Base-by-base conservation (phyloP, 1,140 invertebrate genomes). In the Lepidurus couesii region DNA sequence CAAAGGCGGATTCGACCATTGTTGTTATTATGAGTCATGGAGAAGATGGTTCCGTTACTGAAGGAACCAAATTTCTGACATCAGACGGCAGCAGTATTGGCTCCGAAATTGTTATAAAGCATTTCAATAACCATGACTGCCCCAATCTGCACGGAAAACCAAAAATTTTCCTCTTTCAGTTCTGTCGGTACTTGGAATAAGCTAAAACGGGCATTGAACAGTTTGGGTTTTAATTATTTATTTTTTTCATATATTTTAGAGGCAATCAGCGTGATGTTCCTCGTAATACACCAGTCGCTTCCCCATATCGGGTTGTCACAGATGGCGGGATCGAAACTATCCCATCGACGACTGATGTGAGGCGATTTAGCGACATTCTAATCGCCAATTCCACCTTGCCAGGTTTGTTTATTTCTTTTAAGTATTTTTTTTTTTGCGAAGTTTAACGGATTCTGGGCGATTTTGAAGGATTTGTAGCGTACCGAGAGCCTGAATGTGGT, bases 81-180 rank as follows among this genome's bases (percentile, higher is more conserved):
- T 81, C 81, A 74, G 88, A 90, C 82, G 86, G 86, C 42, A 80
- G 83, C 7, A 77, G 84, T 16, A 82, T 87, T 16, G 81, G 84
- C 76, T 83, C 85, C 45, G 81, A 82, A 16, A 85, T 87, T 34
- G 87, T 92, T 74, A 82, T 90, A 0, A 82, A 88, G 10, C 86
- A 86, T 80, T 93, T 94, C 82, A 88, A 88, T 73, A 87, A 89
- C 78, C 81, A 84, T 13, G 87, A 87, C 75, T 90, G 91, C 82
- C 86, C 87, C 1, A 77, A 84, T 77, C 85, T 94, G 44, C 82
- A 84, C 0, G 86, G 87, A 65, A 91, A 93, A 82, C 92, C 92
- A 73, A 94, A 94, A 85, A 87, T 93, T 80, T 92, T 94, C 81
- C 89, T 94, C 47, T 92, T 92, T 82, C 92, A 93, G 84, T 87